Evolutionary conservation across 53 echinoderm and acorn worm species (phyloP).

Genomic region (Holothuria leucospilota): DNA sequence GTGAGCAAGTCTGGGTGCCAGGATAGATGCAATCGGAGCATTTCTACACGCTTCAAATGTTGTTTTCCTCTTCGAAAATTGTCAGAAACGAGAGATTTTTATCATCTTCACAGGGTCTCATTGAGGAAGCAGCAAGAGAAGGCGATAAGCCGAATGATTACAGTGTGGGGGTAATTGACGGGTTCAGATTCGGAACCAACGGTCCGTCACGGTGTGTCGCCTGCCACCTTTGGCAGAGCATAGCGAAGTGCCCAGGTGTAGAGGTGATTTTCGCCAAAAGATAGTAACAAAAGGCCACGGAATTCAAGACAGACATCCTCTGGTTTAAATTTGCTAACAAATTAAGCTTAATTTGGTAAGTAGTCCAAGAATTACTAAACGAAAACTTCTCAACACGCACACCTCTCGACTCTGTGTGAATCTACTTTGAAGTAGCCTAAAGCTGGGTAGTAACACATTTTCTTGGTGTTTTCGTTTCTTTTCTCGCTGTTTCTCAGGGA

Average conservation of each 20-base stretch:
- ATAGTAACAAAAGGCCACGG: conserved; percentile 16
- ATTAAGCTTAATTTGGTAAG: conserved; percentile 37
- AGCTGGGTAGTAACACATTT: background rate
- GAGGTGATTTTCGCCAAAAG: background rate
- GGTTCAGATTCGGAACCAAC: conserved; percentile 30
- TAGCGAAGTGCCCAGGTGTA: conserved; percentile 39
- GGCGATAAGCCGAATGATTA: too few species aligned
- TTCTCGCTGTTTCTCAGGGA: conserved; percentile 14
- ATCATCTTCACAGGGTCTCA: conserved; percentile 22
- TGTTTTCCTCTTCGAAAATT: conserved; percentile 2
- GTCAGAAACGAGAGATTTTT: conserved; percentile 26
- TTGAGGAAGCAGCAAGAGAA: too few species aligned
- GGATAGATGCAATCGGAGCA: too few species aligned
- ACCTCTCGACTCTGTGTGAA: conserved; percentile 17
- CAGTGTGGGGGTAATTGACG: too few species aligned
- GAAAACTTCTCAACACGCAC: conserved; percentile 21
- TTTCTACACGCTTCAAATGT: background rate
- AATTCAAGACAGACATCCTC: conserved; percentile 9
- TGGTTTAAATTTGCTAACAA: conserved; percentile 20
- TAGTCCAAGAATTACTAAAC: conserved; percentile 38
- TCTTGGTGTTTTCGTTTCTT: conserved; percentile 13
- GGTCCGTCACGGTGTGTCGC: conserved; percentile 10
- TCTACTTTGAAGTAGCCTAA: background rate
- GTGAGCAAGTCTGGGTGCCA: too few species aligned
- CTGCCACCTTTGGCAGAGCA: conserved; percentile 36